A percentile compares a stretch with the other conserved stretches of the same genome.
These are phyloP conservation scores for Heliconius cydno DNA, from an alignment of 2,888 invertebrate genomes.

Conservation along the genomic window DNA sequence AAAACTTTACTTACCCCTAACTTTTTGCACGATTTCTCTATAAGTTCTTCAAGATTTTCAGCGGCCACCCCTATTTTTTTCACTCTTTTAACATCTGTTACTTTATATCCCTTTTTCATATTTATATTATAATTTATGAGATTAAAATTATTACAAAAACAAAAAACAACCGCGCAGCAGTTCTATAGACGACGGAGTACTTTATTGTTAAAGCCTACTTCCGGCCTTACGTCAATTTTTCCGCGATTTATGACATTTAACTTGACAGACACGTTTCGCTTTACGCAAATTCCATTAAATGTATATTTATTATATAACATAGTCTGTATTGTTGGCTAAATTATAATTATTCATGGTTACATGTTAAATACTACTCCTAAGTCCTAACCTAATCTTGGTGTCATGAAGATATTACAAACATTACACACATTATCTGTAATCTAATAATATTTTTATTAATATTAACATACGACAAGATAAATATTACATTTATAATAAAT, in stretches of 20 bases:
- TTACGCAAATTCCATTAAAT: neutral
- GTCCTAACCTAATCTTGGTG: neutral
- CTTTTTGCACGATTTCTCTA: constrained; percentile 87
- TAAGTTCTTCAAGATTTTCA: constrained; percentile 85
- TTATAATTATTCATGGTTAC: neutral
- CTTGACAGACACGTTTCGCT: constrained; percentile 10
- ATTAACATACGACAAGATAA: no score
- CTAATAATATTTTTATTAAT: no score
- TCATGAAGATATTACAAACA: neutral
- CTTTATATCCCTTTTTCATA: constrained; percentile 88
- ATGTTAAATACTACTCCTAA: neutral
- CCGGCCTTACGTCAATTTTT: constrained; percentile 35
- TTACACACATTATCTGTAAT: neutral
- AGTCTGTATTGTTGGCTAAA: neutral
- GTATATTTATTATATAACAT: no score
- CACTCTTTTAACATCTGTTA: constrained; percentile 86
- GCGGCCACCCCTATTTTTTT: constrained; percentile 89
- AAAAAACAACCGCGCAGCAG: constrained; percentile 40
- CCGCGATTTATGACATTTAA: constrained; percentile 31
- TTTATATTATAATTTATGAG: constrained; percentile 34
- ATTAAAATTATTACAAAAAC: constrained; percentile 29
- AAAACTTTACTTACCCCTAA: constrained; percentile 79
- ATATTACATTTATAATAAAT: no score
- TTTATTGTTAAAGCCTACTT: constrained; percentile 25
- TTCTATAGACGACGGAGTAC: constrained; percentile 17